Conservation (phyloP, 2,797 vertebrate genomes). For the Chaenodraco wilsoni region DNA sequence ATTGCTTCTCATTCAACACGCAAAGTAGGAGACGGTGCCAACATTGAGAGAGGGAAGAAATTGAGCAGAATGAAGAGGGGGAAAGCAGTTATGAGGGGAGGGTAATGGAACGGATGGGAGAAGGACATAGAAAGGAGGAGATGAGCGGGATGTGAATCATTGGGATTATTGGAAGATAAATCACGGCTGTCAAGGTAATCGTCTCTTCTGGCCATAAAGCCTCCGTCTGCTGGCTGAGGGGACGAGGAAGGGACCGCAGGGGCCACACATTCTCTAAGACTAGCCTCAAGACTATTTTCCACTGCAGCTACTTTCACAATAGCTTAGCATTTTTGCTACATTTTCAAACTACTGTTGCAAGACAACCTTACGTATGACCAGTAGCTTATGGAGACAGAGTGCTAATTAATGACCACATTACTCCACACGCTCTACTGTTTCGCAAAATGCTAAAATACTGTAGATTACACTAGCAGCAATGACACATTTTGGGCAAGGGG, state of each 20-base stretch:
- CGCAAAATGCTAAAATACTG: not conserved
- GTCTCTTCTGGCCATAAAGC: slow-evolving; percentile 63
- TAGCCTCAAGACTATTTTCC: not conserved
- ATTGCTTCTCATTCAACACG: slow-evolving; percentile 58
- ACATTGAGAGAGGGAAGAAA: slow-evolving; percentile 28
- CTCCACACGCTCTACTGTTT: not conserved
- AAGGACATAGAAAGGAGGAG: slow-evolving; percentile 50
- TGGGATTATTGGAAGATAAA: slow-evolving; percentile 69
- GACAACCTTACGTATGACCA: not conserved
- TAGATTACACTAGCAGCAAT: too few relatives aligned
- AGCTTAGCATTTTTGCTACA: not conserved
- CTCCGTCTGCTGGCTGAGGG: slow-evolving; percentile 38
- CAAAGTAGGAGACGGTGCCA: slow-evolving; percentile 26
- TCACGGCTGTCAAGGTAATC: slow-evolving; percentile 68
- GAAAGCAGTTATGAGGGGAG: slow-evolving; percentile 26
- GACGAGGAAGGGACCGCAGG: slow-evolving; percentile 2
- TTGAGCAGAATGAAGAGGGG: slow-evolving; percentile 48
- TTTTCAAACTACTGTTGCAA: not conserved
- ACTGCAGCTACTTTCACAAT: too few relatives aligned
- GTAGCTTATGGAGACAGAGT: not conserved
- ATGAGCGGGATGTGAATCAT: slow-evolving; percentile 56
- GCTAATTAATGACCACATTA: not conserved
- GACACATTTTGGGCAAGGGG: too few relatives aligned
- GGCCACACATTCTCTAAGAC: not conserved
- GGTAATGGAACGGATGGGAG: slow-evolving; percentile 34